Percentiles rank a stretch among this genome's conserved stretches.
Conservation (phyloP, 1,140 invertebrate species). For the Cyphomyrmex costatus region DNA sequence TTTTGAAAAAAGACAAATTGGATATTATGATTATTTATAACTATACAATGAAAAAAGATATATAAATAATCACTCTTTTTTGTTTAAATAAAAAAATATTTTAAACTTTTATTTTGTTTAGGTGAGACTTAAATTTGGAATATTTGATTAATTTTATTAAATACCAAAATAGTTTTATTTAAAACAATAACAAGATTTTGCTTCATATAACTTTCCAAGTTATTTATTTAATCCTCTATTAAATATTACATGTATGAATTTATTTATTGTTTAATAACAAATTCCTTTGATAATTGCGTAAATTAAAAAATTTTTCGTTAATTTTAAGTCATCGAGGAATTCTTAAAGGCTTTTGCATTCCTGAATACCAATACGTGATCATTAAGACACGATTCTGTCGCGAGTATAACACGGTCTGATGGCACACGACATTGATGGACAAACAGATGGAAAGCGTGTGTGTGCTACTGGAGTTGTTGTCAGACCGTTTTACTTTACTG, state of each 20-base stretch:
- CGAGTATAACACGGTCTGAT: slow-evolving; percentile 60
- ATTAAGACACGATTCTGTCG: slow-evolving; percentile 45
- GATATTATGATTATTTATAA: background rate
- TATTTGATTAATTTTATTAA: background rate
- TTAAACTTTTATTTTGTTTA: background rate
- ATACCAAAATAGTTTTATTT: background rate
- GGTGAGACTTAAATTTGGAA: background rate
- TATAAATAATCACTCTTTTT: background rate
- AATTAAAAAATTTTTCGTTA: background rate
- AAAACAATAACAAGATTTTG: background rate
- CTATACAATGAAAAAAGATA: background rate
- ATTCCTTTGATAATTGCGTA: background rate
- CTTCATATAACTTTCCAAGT: background rate
- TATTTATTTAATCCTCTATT: background rate
- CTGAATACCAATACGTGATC: slow-evolving; percentile 20
- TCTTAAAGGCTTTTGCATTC: background rate
- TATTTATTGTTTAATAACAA: background rate
- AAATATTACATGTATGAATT: background rate
- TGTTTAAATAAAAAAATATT: background rate
- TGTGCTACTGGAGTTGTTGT: slow-evolving; percentile 79
- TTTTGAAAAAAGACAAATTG: background rate
- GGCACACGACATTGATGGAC: slow-evolving; percentile 69
- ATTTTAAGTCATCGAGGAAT: background rate
- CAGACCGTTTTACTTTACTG: slow-evolving; percentile 87
- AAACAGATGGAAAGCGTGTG: slow-evolving; percentile 75